phyloP scores from a whole-genome alignment of 1,140 invertebrate genomes.

The Lucilia sericata region DNA sequence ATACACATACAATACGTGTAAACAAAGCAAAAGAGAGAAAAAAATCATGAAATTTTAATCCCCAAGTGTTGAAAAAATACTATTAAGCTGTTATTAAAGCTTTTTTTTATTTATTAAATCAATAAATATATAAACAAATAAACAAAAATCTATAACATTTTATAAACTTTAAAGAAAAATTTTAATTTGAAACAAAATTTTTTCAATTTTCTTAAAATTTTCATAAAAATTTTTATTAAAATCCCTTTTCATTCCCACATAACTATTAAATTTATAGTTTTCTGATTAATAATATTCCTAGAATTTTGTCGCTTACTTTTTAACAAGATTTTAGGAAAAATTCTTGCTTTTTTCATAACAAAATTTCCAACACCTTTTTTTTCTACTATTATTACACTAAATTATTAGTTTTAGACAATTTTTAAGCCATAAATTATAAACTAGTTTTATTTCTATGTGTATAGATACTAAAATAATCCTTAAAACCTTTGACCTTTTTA shows the following conservation, averaged over 20 bases:
- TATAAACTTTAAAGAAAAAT: too few relatives aligned
- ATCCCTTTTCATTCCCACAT: too few relatives aligned
- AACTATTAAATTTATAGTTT: too few relatives aligned
- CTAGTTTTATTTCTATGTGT: background rate
- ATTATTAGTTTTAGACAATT: background rate
- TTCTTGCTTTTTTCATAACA: too few relatives aligned
- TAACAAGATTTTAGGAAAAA: too few relatives aligned
- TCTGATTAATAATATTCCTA: background rate
- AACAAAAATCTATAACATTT: too few relatives aligned
- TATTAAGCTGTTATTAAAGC: too few relatives aligned
- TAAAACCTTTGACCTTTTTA: constrained; percentile 35
- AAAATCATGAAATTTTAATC: constrained; percentile 14
- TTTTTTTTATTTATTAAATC: background rate
- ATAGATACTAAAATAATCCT: constrained; percentile 2
- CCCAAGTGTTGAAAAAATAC: constrained; percentile 34
- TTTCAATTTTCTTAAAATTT: too few relatives aligned
- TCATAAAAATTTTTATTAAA: too few relatives aligned
- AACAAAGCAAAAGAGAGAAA: background rate
- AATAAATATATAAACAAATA: background rate
- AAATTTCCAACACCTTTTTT: background rate
- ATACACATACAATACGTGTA: too few relatives aligned
- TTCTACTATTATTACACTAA: background rate
- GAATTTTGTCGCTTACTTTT: constrained; percentile 39
- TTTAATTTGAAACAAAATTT: too few relatives aligned
- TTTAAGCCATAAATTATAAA: constrained; percentile 33